Evolutionary conservation across 2,888 invertebrate genomes (phyloP).

Genomic region (Agrypnus murinus): DNA sequence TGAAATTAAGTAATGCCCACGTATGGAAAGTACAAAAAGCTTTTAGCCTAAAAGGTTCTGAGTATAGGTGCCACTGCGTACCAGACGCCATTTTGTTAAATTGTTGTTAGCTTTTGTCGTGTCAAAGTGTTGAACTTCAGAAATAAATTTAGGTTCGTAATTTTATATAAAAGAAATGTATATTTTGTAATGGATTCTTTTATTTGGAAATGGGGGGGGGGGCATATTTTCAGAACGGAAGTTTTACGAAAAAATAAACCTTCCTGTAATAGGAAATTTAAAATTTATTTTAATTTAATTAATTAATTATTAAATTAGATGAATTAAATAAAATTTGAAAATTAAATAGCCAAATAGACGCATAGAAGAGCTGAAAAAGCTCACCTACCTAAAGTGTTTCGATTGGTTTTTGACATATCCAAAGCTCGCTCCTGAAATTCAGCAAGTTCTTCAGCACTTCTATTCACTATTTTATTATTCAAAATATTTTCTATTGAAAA

Average conservation of each 20-base stretch:
- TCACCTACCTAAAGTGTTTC: conserved; percentile 36
- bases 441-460: conserved; percentile 57
- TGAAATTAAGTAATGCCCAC: conserved; percentile 62
- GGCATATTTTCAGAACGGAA: too few relatives aligned
- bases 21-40: conserved; percentile 60
- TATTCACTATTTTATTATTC: conserved; percentile 69
- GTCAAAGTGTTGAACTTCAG: conserved; percentile 42
- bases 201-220: conserved; percentile 29
- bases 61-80: conserved; percentile 65
- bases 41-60: conserved; percentile 67
- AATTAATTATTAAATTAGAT: too few relatives aligned
- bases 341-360: too few relatives aligned
- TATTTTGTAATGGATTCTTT: conserved; percentile 40
- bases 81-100: conserved; percentile 63
- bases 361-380: too few relatives aligned
- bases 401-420: conserved; percentile 69
- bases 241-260: too few relatives aligned
- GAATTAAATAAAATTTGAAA: too few relatives aligned
- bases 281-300: too few relatives aligned
- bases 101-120: conserved; percentile 45
- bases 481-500: conserved; percentile 85
- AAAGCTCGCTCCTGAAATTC: conserved; percentile 66
- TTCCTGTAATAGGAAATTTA: too few relatives aligned
- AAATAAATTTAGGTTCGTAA: conserved; percentile 47
- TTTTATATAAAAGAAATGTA: conserved; percentile 50